Conservation (phyloP, 2,113 vertebrate species). For the Empidonax alnorum region DNA sequence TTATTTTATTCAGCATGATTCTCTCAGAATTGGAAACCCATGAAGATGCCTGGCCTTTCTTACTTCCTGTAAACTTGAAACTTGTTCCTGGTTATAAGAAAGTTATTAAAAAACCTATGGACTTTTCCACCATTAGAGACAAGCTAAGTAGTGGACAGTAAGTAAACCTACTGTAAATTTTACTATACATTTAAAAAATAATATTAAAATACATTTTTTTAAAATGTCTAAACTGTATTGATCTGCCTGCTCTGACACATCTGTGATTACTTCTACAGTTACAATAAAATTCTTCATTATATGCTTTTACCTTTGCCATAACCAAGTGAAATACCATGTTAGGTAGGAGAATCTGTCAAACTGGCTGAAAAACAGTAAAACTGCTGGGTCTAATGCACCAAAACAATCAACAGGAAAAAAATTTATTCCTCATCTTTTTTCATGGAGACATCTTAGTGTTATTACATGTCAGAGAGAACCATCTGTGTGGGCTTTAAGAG, state of each 20-base stretch:
- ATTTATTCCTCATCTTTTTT: background rate
- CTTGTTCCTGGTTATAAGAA: conserved; percentile 97
- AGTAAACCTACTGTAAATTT: conserved; percentile 68
- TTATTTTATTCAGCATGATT: conserved; percentile 82
- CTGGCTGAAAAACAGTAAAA: background rate
- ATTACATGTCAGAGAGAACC: background rate
- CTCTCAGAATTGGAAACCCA: conserved; percentile 96
- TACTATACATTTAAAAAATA: background rate
- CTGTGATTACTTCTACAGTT: background rate
- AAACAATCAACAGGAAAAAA: background rate
- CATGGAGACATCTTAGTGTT: background rate
- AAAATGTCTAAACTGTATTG: background rate
- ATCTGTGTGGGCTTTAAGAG: background rate
- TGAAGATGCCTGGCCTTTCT: conserved; percentile 97
- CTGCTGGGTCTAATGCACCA: background rate
- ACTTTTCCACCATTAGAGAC: conserved; percentile 98
- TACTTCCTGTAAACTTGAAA: conserved; percentile 97
- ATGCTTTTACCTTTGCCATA: background rate
- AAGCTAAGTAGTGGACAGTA: conserved; percentile 93
- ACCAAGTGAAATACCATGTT: background rate
- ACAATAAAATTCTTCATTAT: background rate
- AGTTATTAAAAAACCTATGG: conserved; percentile 99
- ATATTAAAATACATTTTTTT: background rate
- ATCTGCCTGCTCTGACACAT: background rate
- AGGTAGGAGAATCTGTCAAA: background rate